phyloP scores from a whole-genome alignment of 2,113 vertebrate species.

The Balaeniceps rex region DNA sequence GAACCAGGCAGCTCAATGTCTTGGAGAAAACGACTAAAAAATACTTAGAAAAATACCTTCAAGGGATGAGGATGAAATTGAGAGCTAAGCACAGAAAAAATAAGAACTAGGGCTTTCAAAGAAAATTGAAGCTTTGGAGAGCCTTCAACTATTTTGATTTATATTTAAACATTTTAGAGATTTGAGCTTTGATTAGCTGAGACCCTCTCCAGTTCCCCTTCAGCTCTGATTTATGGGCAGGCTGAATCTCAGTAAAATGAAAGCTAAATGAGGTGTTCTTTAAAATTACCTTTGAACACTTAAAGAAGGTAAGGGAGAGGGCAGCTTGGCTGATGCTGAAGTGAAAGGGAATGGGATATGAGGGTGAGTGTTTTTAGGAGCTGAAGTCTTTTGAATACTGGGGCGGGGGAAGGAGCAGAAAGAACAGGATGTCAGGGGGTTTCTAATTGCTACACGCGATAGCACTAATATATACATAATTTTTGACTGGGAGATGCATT shows the following conservation, averaged over 20 bases:
- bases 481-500: not conserved
- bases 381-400: not conserved
- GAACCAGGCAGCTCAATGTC: slow-evolving; percentile 28
- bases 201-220: slow-evolving; percentile 68
- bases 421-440: not conserved
- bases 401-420: not conserved
- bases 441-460: not conserved
- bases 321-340: slow-evolving; percentile 53
- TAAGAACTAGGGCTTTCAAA: slow-evolving; percentile 71
- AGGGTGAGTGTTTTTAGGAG: slow-evolving; percentile 24
- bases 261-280: slow-evolving; percentile 77
- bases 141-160: slow-evolving; percentile 77
- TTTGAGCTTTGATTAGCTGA: slow-evolving; percentile 76
- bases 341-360: slow-evolving; percentile 63
- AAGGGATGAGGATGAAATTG: slow-evolving; percentile 66
- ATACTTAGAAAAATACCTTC: slow-evolving; percentile 69
- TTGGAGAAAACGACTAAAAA: slow-evolving; percentile 57
- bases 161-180: slow-evolving; percentile 79
- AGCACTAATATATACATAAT: not conserved
- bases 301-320: slow-evolving; percentile 67
- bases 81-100: slow-evolving; percentile 57
- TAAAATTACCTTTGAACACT: slow-evolving; percentile 73
- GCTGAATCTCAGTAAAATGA: slow-evolving; percentile 68
- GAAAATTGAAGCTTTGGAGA: slow-evolving; percentile 75
- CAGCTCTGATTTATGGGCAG: slow-evolving; percentile 71